Evolutionary conservation across 2,888 invertebrate species (phyloP).

Genomic region (Nomada fucata): DNA sequence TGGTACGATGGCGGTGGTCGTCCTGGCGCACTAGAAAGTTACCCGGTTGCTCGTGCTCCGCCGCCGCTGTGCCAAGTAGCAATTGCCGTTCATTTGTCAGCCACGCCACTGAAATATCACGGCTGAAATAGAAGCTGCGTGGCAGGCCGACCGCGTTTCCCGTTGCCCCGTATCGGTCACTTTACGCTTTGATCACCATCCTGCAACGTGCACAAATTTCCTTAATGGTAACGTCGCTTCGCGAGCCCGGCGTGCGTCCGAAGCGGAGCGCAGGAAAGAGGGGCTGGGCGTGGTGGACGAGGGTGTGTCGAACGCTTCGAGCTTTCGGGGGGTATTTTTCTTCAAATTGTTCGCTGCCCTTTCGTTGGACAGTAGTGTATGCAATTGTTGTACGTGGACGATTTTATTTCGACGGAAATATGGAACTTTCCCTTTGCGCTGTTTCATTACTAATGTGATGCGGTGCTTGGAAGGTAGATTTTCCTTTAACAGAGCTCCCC

Average conservation of each 20-base stretch:
- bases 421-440: too few species aligned
- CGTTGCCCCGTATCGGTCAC: constrained; percentile 49
- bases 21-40: constrained; percentile 63
- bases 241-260: constrained; percentile 8
- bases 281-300: background rate
- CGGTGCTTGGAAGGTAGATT: background rate
- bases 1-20: background rate
- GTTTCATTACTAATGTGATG: background rate
- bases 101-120: constrained; percentile 71
- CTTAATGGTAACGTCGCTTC: constrained; percentile 48
- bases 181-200: constrained; percentile 60
- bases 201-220: constrained; percentile 46
- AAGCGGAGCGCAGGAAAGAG: background rate
- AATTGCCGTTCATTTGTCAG: constrained; percentile 75
- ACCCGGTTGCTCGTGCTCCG: constrained; percentile 52
- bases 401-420: too few species aligned
- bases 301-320: background rate
- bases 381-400: too few species aligned
- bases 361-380: too few species aligned
- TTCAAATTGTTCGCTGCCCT: background rate
- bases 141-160: constrained; percentile 59
- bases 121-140: constrained; percentile 63
- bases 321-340: background rate
- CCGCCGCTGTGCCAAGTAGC: constrained; percentile 67
- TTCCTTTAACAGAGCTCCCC: background rate